Percentiles rank a stretch among this genome's conserved stretches.
These are phyloP conservation scores for Lepidurus arcticus DNA, from an alignment of 1,140 invertebrate species.

Conservation along the genomic window DNA sequence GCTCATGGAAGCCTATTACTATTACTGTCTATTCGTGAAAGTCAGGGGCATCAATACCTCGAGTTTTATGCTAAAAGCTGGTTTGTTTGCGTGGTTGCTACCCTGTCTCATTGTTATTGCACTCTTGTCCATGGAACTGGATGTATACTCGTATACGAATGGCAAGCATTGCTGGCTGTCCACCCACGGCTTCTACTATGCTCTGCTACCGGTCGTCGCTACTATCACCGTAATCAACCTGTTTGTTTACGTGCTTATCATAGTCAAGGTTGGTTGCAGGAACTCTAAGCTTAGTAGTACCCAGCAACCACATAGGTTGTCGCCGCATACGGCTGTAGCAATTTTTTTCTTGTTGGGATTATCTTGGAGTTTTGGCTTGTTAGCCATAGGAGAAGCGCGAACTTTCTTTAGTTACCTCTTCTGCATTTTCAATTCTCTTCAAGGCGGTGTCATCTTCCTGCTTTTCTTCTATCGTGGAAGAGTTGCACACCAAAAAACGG, in stretches of 20 bases:
- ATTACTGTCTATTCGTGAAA: conserved; percentile 49
- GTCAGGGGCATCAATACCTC: conserved; percentile 41
- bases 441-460: conserved; percentile 39
- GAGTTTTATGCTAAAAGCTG: conserved; percentile 44
- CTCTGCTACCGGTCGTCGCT: conserved; percentile 44
- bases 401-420: conserved; percentile 39
- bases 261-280: conserved; percentile 44
- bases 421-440: conserved; percentile 39
- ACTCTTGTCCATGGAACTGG: conserved; percentile 36
- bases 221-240: conserved; percentile 45
- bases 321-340: conserved; percentile 45
- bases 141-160: conserved; percentile 29
- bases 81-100: conserved; percentile 45
- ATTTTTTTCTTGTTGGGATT: conserved; percentile 45
- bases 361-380: conserved; percentile 39
- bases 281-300: conserved; percentile 42
- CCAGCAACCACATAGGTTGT: conserved; percentile 22
- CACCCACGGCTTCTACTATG: conserved; percentile 44
- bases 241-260: conserved; percentile 44
- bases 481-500: neutral
- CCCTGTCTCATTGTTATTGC: conserved; percentile 38
- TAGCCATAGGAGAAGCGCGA: conserved; percentile 36
- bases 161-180: conserved; percentile 46
- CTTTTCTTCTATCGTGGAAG: conserved; percentile 41
- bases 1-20: conserved; percentile 48